A percentile compares a stretch with the other conserved stretches of the same genome.
Evolutionary conservation across 2,888 invertebrate genomes (phyloP).

Genomic region (Chalcosyrphus nemorum): DNA sequence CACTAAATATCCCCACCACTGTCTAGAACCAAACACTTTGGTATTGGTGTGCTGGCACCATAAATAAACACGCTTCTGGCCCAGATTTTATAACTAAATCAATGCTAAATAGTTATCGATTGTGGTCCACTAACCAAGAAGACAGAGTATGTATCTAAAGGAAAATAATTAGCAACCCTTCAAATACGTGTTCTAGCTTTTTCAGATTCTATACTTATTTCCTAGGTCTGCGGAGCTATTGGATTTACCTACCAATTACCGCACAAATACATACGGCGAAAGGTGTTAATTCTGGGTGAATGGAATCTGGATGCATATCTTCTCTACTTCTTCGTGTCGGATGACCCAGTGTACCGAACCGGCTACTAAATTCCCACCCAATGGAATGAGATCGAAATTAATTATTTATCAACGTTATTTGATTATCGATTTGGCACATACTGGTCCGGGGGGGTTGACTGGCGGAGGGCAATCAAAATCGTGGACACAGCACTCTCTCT

Average conservation of each 20-base stretch:
- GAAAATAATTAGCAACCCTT: conserved; percentile 69
- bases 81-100: conserved; percentile 66
- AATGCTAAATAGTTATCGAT: conserved; percentile 51
- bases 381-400: conserved; percentile 68
- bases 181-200: background rate
- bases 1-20: conserved; percentile 31
- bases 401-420: conserved; percentile 67
- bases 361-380: background rate
- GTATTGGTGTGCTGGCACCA: conserved; percentile 8
- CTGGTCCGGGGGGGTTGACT: conserved; percentile 2
- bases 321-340: conserved; percentile 4
- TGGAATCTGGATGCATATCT: conserved; percentile 65
- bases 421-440: conserved; percentile 70
- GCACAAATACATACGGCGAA: conserved; percentile 1
- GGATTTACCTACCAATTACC: conserved; percentile 52
- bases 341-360: conserved; percentile 51
- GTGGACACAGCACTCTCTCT: background rate
- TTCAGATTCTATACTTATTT: background rate
- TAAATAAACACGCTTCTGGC: conserved; percentile 46
- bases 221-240: conserved; percentile 2
- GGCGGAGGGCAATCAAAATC: conserved; percentile 14
- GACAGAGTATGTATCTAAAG: conserved; percentile 9
- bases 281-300: conserved; percentile 68
- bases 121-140: conserved; percentile 14
- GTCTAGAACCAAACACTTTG: background rate